Conservation (phyloP, 2,113 vertebrate species). For the Probosciger aterrimus region DNA sequence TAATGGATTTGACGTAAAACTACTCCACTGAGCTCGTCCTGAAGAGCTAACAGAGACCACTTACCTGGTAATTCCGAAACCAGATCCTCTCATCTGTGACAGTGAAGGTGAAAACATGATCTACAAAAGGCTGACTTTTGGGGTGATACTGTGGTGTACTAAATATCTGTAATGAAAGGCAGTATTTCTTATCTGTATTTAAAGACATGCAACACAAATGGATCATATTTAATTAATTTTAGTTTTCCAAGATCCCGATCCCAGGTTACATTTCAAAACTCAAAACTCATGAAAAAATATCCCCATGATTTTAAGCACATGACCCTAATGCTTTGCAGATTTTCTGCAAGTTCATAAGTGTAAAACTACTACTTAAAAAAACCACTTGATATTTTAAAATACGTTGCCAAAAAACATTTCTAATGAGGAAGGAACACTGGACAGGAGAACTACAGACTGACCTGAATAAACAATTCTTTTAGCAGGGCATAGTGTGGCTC, state of each 20-base stretch:
- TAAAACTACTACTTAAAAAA: not conserved
- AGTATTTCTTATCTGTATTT: not conserved
- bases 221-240: not conserved
- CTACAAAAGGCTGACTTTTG: slow-evolving; percentile 95
- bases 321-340: not conserved
- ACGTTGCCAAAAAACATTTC: not conserved
- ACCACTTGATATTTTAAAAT: not conserved
- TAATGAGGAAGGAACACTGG: not conserved
- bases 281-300: not conserved
- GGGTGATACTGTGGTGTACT: slow-evolving; percentile 93
- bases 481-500: slow-evolving; percentile 89
- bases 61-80: slow-evolving; percentile 98
- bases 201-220: not conserved
- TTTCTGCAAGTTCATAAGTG: not conserved
- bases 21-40: not conserved
- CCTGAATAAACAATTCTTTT: slow-evolving; percentile 98
- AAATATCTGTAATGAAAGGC: slow-evolving; percentile 80
- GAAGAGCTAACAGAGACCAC: not conserved
- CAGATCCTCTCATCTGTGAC: slow-evolving; percentile 92
- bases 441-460: slow-evolving; percentile 47
- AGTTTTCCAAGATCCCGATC: not conserved
- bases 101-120: slow-evolving; percentile 92
- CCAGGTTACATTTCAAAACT: not conserved
- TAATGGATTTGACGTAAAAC: not conserved
- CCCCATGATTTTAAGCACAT: not conserved